Evolutionary conservation across 2,113 vertebrate genomes (phyloP).

Genomic region (Apodemus speciosus): DNA sequence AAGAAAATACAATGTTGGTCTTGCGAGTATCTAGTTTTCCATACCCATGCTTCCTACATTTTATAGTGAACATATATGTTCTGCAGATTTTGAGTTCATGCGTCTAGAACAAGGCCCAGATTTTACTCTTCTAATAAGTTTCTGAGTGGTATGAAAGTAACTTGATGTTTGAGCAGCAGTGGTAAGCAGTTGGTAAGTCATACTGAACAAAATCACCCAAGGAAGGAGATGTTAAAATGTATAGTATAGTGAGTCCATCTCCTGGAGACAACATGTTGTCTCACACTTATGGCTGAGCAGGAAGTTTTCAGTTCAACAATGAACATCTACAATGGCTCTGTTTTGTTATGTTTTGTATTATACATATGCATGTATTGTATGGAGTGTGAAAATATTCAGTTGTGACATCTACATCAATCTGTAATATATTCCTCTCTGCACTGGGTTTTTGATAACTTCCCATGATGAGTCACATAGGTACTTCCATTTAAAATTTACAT

Average conservation of each 20-base stretch:
- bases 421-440: neutral
- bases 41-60: neutral
- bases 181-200: neutral
- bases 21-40: neutral
- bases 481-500: slow-evolving; percentile 28
- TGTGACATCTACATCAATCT: neutral
- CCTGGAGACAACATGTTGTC: neutral
- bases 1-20: neutral
- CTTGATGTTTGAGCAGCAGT: neutral
- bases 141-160: neutral
- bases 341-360: neutral
- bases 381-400: slow-evolving; percentile 40
- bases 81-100: neutral
- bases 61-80: neutral
- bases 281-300: neutral
- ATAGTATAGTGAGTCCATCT: neutral
- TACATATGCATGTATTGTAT: neutral
- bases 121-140: neutral
- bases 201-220: neutral
- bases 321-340: neutral
- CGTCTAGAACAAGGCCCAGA: neutral
- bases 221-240: neutral
- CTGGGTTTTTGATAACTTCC: neutral
- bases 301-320: neutral
- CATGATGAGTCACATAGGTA: neutral